A percentile compares a stretch with the other conserved stretches of the same genome.
Evolutionary conservation across 2,888 invertebrate species (phyloP).

Genomic region (Caenorhabditis macrosperma): DNA sequence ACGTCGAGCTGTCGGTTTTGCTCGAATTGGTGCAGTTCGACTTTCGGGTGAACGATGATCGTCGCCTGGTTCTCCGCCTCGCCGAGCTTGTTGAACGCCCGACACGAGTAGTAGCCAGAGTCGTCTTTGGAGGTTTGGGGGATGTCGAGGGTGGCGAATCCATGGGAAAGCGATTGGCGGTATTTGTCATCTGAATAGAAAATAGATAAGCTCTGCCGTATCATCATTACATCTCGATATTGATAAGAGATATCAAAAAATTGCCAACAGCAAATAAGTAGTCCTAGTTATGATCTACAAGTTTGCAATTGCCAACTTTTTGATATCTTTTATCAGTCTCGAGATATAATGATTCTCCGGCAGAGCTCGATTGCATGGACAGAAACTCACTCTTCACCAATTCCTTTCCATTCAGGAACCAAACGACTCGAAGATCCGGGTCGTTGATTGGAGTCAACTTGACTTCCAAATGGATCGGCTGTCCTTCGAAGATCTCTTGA

Average conservation of each 20-base stretch:
- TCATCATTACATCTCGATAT: no score
- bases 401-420: constrained; percentile 91
- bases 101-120: constrained; percentile 95
- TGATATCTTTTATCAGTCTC: no score
- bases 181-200: constrained; percentile 83
- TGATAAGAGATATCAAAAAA: no score
- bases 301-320: no score
- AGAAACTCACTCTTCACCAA: constrained; percentile 58
- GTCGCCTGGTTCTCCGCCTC: constrained; percentile 88
- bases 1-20: constrained; percentile 73
- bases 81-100: constrained; percentile 94
- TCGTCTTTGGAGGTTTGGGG: constrained; percentile 83
- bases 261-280: no score
- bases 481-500: constrained; percentile 93
- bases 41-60: constrained; percentile 73
- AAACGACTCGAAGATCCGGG: constrained; percentile 93
- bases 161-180: constrained; percentile 88
- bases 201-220: no score
- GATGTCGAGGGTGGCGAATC: constrained; percentile 95
- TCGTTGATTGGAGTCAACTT: constrained; percentile 94
- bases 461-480: constrained; percentile 94
- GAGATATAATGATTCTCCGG: no score
- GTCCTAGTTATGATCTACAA: no score
- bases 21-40: constrained; percentile 64
- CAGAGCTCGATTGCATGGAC: constrained; percentile 5